Percentiles rank a stretch among this genome's conserved stretches.
Conservation (phyloP, 1,140 invertebrate genomes). For the Trypoxylus dichotomus region DNA sequence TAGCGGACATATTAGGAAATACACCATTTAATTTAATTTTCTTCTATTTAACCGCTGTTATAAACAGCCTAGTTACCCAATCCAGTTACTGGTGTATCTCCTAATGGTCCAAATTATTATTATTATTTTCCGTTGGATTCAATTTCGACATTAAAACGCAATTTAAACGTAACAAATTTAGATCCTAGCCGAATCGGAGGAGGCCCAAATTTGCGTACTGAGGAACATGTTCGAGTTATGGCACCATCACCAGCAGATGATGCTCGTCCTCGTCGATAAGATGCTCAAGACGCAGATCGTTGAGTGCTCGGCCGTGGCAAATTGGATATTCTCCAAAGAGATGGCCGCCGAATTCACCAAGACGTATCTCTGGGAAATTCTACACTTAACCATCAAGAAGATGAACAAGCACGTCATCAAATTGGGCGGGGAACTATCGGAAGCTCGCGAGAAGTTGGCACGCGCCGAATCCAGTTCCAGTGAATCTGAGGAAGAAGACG, state of each 20-base stretch:
- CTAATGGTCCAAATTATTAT: too few species aligned
- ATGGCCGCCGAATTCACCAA: constrained; percentile 93
- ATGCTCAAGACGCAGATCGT: constrained; percentile 97
- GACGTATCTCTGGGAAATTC: constrained; percentile 96
- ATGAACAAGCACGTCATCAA: constrained; percentile 95
- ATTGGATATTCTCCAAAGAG: constrained; percentile 98
- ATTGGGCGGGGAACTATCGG: constrained; percentile 78
- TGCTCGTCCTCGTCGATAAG: constrained; percentile 95
- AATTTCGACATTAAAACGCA: too few species aligned
- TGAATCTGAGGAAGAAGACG: constrained; percentile 75
- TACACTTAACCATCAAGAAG: constrained; percentile 94
- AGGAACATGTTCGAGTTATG: constrained; percentile 93
- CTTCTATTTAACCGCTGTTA: too few species aligned
- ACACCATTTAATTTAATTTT: too few species aligned
- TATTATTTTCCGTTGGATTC: too few species aligned
- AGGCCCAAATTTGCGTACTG: constrained; percentile 93
- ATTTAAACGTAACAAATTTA: constrained; percentile 46
- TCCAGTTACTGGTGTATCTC: too few species aligned
- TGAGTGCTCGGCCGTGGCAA: constrained; percentile 94
- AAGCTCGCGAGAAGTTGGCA: constrained; percentile 82
- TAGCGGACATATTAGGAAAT: too few species aligned
- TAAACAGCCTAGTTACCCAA: too few species aligned
- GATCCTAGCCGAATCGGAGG: constrained; percentile 89
- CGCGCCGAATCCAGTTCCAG: constrained; percentile 75
- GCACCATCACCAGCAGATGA: constrained; percentile 95